These are phyloP conservation scores for Phoebastria nigripes DNA, from an alignment of 2,797 vertebrate species.

Conservation along the genomic window DNA sequence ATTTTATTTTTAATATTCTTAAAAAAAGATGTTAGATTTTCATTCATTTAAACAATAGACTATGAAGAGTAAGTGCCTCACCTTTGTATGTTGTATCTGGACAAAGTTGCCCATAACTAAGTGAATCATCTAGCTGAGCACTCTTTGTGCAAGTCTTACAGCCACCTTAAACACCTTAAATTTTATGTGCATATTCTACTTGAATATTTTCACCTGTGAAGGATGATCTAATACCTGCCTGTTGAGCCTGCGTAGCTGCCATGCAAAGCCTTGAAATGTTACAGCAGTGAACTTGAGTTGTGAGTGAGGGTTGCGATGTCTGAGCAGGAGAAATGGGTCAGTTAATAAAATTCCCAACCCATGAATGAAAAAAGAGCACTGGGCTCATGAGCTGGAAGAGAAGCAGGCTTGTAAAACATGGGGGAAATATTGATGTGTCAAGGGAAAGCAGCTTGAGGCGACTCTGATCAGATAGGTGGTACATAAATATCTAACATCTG, in stretches of 20 bases:
- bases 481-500: background rate
- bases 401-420: background rate
- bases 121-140: background rate
- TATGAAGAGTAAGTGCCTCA: background rate
- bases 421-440: background rate
- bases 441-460: background rate
- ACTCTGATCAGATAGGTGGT: background rate
- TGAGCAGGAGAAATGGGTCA: background rate
- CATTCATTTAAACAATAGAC: background rate
- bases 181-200: background rate
- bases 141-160: background rate
- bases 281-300: background rate
- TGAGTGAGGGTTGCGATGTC: background rate
- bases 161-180: background rate
- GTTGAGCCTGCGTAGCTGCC: background rate
- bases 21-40: background rate
- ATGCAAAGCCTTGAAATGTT: background rate
- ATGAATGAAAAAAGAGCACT: background rate
- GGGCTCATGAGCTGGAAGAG: background rate
- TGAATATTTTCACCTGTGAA: background rate
- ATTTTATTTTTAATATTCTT: background rate
- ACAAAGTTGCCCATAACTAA: background rate
- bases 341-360: background rate
- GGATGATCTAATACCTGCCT: background rate
- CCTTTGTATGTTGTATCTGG: background rate